Evolutionary conservation across 1,140 invertebrate species (phyloP).

Genomic region (Planococcus citri): DNA sequence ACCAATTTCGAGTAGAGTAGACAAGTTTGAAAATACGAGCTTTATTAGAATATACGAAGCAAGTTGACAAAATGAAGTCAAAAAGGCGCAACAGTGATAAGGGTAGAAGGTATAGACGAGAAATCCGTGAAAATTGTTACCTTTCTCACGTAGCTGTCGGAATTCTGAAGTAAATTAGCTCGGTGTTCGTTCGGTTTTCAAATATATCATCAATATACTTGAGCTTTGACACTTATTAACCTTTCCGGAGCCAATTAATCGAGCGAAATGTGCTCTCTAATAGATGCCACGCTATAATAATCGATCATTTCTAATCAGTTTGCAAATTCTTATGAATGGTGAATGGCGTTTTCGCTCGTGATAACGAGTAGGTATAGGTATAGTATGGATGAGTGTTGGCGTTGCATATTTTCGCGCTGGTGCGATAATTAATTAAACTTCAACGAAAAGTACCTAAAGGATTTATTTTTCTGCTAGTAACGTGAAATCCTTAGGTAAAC

Average conservation of each 20-base stretch:
- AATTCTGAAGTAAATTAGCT: background rate
- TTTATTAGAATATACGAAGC: too few species aligned
- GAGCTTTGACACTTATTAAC: background rate
- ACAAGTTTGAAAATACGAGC: too few species aligned
- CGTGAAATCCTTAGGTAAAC: background rate
- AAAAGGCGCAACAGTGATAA: background rate
- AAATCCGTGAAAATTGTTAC: background rate
- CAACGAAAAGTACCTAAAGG: background rate
- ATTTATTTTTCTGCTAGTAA: background rate
- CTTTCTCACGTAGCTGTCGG: background rate
- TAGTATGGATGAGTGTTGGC: background rate
- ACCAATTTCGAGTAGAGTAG: too few species aligned
- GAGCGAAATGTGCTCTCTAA: background rate
- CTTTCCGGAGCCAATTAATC: background rate
- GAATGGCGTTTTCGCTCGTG: too few species aligned
- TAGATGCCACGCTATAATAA: background rate
- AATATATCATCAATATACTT: conserved; percentile 8
- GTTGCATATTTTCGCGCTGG: too few species aligned
- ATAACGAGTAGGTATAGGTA: background rate
- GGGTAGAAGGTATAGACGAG: background rate
- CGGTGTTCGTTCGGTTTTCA: background rate
- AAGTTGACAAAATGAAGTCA: background rate
- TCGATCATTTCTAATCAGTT: background rate
- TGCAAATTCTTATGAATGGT: too few species aligned
- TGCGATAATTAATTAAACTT: background rate